Percentiles rank a stretch among this genome's conserved stretches.
phyloP scores from a whole-genome alignment of 2,113 vertebrate genomes.

The Polyodon spathula region DNA sequence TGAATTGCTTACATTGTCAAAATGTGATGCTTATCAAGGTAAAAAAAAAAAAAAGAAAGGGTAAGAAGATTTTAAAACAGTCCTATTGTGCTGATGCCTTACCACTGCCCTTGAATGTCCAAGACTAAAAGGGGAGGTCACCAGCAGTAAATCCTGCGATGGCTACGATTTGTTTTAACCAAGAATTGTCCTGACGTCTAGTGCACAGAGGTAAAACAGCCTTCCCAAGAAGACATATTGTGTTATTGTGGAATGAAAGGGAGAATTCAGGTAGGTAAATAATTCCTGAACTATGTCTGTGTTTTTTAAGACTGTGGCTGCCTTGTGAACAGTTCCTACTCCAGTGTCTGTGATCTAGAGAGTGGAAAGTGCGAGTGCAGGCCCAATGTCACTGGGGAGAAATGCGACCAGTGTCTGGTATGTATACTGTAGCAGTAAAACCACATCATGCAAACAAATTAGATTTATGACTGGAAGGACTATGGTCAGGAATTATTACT shows the following conservation, averaged over 20 bases:
- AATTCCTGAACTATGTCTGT: constrained; percentile 3
- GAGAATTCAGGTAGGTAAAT: neutral
- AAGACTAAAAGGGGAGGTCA: too few species aligned
- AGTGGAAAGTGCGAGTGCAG: constrained; percentile 75
- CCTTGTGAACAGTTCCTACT: constrained; percentile 59
- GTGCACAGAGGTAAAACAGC: constrained; percentile 8
- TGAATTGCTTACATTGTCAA: too few species aligned
- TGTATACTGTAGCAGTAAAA: constrained; percentile 16
- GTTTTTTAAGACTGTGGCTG: constrained; percentile 66
- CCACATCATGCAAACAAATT: too few species aligned
- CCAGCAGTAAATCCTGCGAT: too few species aligned
- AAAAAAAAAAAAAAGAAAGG: too few species aligned
- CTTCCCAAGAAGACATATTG: neutral
- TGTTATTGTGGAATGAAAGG: neutral
- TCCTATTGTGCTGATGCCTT: too few species aligned
- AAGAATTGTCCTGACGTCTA: constrained; percentile 21
- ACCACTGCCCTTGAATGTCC: too few species aligned
- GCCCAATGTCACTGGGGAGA: constrained; percentile 61
- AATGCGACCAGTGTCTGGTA: constrained; percentile 79
- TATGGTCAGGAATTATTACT: too few species aligned
- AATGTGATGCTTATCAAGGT: too few species aligned
- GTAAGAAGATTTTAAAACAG: too few species aligned
- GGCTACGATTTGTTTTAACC: neutral
- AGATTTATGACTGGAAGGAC: too few species aligned
- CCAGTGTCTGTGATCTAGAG: constrained; percentile 58